These are phyloP conservation scores for Lycodopsis pacificus DNA, from an alignment of 2,797 vertebrate genomes.

Conservation along the genomic window DNA sequence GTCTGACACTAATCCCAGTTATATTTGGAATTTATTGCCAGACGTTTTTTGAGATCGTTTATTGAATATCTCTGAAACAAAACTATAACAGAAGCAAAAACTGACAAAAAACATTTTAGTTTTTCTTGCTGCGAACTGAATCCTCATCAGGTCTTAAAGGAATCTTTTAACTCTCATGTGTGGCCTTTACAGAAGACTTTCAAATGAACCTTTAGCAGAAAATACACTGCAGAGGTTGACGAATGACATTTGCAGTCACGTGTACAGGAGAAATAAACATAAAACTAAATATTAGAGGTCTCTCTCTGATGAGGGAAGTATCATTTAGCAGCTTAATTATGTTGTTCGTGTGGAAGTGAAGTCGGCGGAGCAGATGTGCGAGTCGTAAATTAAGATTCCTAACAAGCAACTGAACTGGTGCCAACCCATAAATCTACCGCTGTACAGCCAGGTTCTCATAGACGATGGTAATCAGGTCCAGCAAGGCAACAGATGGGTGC, in stretches of 20 bases:
- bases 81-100: not conserved
- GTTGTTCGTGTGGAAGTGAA: not conserved
- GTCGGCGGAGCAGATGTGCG: not conserved
- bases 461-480: constrained; percentile 1
- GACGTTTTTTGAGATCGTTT: constrained; percentile 6
- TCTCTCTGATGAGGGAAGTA: not conserved
- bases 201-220: constrained; percentile 5
- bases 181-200: not conserved
- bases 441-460: not conserved
- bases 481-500: constrained; percentile 7
- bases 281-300: not conserved
- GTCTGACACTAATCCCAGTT: constrained; percentile 39
- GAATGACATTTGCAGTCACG: not conserved
- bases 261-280: constrained; percentile 11
- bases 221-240: not conserved
- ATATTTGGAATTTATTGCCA: constrained; percentile 46
- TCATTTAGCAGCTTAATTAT: constrained; percentile 3
- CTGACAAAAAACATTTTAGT: not conserved
- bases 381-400: constrained; percentile 19
- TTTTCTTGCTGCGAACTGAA: constrained; percentile 2
- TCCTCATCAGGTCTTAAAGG: constrained; percentile 6
- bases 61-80: not conserved
- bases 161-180: constrained; percentile 1
- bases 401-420: not conserved
- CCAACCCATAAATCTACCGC: constrained; percentile 4